phyloP scores from a whole-genome alignment of 2,888 invertebrate genomes.

The Chrysolina oricalcia region DNA sequence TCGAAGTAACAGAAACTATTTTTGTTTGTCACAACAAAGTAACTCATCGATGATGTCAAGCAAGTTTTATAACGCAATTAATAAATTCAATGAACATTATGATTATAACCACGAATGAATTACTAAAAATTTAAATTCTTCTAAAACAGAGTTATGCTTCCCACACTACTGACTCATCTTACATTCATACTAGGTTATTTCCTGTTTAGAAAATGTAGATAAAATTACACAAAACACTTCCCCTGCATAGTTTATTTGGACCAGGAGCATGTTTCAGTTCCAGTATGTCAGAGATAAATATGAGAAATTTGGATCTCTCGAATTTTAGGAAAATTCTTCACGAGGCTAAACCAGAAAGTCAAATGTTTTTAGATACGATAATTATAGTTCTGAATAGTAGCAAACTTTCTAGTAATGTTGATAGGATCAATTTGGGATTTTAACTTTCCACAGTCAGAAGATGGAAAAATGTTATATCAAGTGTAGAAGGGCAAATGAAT shows the following conservation, averaged over 20 bases:
- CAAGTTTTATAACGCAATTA: conserved; percentile 3
- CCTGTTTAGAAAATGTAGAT: conserved; percentile 17
- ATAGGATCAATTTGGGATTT: no score
- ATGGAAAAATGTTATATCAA: no score
- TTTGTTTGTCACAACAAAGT: conserved; percentile 1
- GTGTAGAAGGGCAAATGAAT: no score
- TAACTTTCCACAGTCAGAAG: no score
- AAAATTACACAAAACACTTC: conserved; percentile 15
- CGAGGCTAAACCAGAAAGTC: no score
- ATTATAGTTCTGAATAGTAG: no score
- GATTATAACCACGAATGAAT: conserved; percentile 6
- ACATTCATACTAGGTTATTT: conserved; percentile 21
- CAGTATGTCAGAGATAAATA: background rate
- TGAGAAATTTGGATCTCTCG: background rate
- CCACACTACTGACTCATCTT: conserved; percentile 32
- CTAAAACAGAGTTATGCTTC: conserved; percentile 26
- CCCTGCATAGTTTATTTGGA: background rate
- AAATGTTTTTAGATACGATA: no score
- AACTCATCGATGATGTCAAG: conserved; percentile 25
- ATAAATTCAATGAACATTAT: conserved; percentile 10
- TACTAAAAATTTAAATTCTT: conserved; percentile 25
- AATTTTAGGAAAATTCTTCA: background rate
- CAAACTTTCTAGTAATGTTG: no score
- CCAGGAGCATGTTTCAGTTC: background rate
- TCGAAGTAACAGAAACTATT: conserved; percentile 4